A percentile compares a stretch with the other conserved stretches of the same genome.
Conservation (phyloP, 2,113 vertebrate species). For the Macquaria ambigua region DNA sequence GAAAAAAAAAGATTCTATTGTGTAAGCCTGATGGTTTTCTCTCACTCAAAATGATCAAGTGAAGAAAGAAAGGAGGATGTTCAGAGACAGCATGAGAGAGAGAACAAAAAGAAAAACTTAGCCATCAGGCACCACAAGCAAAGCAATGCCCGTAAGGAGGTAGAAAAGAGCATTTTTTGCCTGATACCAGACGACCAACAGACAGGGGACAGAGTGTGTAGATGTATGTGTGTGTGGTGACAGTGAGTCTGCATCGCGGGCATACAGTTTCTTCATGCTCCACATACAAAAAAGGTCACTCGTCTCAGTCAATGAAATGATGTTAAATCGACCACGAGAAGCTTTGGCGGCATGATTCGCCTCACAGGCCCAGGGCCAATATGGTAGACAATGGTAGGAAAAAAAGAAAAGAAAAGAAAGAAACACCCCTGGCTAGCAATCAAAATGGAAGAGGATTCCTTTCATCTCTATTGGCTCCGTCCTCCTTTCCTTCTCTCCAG, state of each 20-base stretch:
- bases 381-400: slow-evolving; percentile 54
- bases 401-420: slow-evolving; percentile 30
- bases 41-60: slow-evolving; percentile 74
- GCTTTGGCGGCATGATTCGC: slow-evolving; percentile 58
- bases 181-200: slow-evolving; percentile 55
- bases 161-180: slow-evolving; percentile 48
- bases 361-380: slow-evolving; percentile 48
- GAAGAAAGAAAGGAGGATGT: slow-evolving; percentile 62
- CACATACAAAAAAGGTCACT: slow-evolving; percentile 79
- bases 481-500: slow-evolving; percentile 53
- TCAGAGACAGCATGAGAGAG: slow-evolving; percentile 57
- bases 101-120: slow-evolving; percentile 49
- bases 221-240: slow-evolving; percentile 16
- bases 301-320: slow-evolving; percentile 74
- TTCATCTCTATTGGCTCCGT: slow-evolving; percentile 61
- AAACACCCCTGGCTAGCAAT: slow-evolving; percentile 64
- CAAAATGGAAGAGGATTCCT: slow-evolving; percentile 67
- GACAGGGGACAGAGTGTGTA: slow-evolving; percentile 41
- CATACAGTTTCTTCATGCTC: slow-evolving; percentile 70
- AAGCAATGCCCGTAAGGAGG: slow-evolving; percentile 52
- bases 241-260: slow-evolving; percentile 29
- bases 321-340: slow-evolving; percentile 77
- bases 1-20: slow-evolving; percentile 63
- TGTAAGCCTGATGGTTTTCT: slow-evolving; percentile 73
- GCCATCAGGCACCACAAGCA: slow-evolving; percentile 46